Base-by-base conservation (phyloP, 2,113 vertebrate species). In the Cervus canadensis region DNA sequence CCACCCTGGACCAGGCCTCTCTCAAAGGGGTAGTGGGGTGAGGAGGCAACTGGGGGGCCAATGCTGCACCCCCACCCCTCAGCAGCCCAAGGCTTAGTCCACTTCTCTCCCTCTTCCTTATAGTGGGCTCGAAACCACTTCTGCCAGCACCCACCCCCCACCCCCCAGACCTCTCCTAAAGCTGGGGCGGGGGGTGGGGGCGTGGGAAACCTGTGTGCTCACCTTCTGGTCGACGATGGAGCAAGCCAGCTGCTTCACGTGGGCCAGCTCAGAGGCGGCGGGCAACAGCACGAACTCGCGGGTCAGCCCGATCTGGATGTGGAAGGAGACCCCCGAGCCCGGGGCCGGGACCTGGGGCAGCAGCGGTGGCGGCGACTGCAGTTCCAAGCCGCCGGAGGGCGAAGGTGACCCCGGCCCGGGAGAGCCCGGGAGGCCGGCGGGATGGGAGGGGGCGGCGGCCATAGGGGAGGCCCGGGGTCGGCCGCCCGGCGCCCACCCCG, bases 221-320 rank as follows among this genome's bases (percentile, higher is more conserved):
- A 99, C 99, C 99, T 99, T 99, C 97, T 99, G 99, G 98, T 99
- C 99, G 85, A 99, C 99, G 84, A 99, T 99, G 96, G 99, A 99
- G 97, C 99, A 99, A 96, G 99, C 99, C 9, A 99, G 99, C 92
- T 99, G 99, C 94, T 99, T 99, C 94, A 99, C 99, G 17, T 99
- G 99, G 67, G 99, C 99, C 98, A 99, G 92, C 98, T 99, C 99
- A 1, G 99, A 99, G 33, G 98, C 98, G 52, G 98, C 98, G 7
- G 99, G 99, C 97, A 99, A 96, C 97, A 99, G 97, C 88, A 99
- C 99, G 15, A 99, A 99, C 93, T 99, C 99, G 78, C 99, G 98
- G 60, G 99, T 99, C 97, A 99, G 98, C 25, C 99, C 99, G 54
- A 99, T 99, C 98, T 99, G 99, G 98, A 99, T 99, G 98, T 99